Conservation (phyloP, 2,113 vertebrate species). For the Grammomys surdaster region DNA sequence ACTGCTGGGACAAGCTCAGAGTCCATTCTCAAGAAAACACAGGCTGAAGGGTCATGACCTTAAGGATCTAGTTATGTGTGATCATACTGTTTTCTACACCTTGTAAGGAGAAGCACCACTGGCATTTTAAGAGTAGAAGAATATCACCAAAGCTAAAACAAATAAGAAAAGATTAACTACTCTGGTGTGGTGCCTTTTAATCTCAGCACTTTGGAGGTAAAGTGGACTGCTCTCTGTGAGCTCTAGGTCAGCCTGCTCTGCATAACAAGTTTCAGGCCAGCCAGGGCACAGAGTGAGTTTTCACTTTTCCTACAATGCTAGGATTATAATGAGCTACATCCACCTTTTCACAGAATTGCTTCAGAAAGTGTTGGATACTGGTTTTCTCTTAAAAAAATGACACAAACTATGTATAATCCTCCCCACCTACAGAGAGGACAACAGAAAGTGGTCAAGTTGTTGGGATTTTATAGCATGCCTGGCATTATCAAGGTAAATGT, state of each 20-base stretch:
- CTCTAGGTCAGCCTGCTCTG: neutral
- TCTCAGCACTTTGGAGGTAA: neutral
- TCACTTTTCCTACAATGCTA: constrained; percentile 30
- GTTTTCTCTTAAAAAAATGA: constrained; percentile 38
- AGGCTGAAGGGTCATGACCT: neutral
- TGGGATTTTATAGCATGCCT: neutral
- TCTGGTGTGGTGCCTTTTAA: neutral
- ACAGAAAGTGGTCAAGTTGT: neutral
- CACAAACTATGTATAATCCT: neutral
- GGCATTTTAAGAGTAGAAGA: neutral
- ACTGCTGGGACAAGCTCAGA: neutral
- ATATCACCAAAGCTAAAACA: neutral
- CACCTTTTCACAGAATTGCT: constrained; percentile 6
- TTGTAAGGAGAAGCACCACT: neutral
- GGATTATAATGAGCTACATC: constrained; percentile 1
- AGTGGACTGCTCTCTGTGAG: neutral
- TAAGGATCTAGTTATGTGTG: neutral
- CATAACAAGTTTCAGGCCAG: neutral
- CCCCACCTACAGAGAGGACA: neutral
- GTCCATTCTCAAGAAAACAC: neutral
- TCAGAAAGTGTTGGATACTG: constrained; percentile 29
- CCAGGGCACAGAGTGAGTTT: neutral
- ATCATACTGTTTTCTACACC: neutral
- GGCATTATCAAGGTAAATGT: neutral
- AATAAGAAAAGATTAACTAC: neutral